phyloP scores from a whole-genome alignment of 2,797 vertebrate genomes.

The Periparus ater region DNA sequence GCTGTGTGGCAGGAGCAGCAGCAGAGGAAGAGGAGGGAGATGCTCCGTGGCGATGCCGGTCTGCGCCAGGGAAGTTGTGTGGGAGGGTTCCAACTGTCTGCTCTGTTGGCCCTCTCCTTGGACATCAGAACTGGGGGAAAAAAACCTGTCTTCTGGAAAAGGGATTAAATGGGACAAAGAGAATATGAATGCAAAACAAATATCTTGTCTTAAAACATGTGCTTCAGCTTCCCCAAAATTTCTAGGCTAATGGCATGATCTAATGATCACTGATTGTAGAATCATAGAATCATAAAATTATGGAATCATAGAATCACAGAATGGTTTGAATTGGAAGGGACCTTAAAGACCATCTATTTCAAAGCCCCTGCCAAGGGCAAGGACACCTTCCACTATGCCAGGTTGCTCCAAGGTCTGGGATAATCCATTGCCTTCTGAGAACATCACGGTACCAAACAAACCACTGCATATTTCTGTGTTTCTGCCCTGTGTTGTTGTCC shows the following conservation, averaged over 20 bases:
- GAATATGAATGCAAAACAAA: neutral
- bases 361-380: neutral
- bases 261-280: neutral
- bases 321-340: neutral
- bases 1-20: constrained; percentile 2
- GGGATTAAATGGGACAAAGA: neutral
- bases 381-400: neutral
- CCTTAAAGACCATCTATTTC: neutral
- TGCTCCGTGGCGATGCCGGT: neutral
- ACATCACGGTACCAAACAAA: neutral
- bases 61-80: neutral
- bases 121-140: neutral
- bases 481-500: neutral
- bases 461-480: neutral
- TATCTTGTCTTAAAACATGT: accelerated
- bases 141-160: neutral
- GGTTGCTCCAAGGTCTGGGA: neutral
- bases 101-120: neutral
- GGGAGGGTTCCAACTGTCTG: neutral
- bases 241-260: neutral
- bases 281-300: too few relatives aligned
- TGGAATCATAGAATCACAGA: neutral
- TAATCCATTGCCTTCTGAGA: neutral
- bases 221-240: neutral
- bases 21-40: neutral